These are phyloP conservation scores for Leucoma salicis DNA, from an alignment of 2,888 invertebrate genomes.

Conservation along the genomic window DNA sequence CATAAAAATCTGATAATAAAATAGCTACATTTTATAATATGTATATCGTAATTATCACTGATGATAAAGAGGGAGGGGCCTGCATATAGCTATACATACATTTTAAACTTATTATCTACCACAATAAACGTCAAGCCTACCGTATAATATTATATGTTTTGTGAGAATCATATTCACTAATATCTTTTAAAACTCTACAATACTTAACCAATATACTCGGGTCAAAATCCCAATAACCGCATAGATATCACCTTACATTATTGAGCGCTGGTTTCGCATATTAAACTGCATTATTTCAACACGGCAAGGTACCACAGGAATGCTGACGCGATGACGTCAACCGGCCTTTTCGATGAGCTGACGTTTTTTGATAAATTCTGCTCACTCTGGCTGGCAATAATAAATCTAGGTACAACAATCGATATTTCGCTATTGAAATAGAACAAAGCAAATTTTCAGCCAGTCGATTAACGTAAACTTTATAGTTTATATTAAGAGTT, in stretches of 20 bases:
- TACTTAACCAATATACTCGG: no score
- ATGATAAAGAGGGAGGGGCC: no score
- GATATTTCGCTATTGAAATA: not conserved
- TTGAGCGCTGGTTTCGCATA: not conserved
- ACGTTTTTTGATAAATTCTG: conserved; percentile 16
- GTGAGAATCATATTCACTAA: no score
- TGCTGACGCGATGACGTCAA: conserved; percentile 6
- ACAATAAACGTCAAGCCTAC: no score
- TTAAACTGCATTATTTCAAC: not conserved
- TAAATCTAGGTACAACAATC: not conserved
- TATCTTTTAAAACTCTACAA: no score
- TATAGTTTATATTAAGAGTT: conserved; percentile 14
- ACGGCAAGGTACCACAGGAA: not conserved
- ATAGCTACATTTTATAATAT: no score
- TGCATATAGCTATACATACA: no score
- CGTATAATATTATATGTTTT: no score
- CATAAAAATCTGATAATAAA: no score
- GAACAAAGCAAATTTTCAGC: not conserved
- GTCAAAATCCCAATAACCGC: not conserved
- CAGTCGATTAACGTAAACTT: conserved; percentile 4
- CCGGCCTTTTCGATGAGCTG: conserved; percentile 16
- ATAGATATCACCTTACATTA: not conserved
- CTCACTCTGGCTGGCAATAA: not conserved
- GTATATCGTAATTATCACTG: no score
- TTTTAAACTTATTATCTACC: no score